These are phyloP conservation scores for Struthio camelus DNA, from an alignment of 2,113 vertebrate species.

Conservation along the genomic window DNA sequence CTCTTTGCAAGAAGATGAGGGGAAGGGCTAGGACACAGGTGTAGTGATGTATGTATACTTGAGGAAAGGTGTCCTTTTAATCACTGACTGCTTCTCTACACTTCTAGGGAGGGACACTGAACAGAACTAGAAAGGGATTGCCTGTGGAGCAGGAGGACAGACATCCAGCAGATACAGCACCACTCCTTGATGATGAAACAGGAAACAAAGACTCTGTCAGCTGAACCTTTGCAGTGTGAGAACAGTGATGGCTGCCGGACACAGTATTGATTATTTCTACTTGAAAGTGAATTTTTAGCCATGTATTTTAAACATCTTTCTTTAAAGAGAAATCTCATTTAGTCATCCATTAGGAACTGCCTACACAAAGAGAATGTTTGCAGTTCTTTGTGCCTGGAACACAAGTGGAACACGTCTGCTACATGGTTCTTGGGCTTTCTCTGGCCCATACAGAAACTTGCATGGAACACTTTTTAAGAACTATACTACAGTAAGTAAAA, in stretches of 20 bases:
- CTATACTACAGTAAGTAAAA: background rate
- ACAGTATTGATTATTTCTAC: background rate
- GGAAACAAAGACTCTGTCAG: background rate
- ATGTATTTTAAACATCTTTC: background rate
- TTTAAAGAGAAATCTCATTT: background rate
- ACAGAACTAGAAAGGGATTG: slow-evolving; percentile 78
- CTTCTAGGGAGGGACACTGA: slow-evolving; percentile 78
- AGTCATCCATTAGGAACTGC: background rate
- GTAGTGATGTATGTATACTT: background rate
- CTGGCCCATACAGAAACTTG: background rate
- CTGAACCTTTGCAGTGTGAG: background rate
- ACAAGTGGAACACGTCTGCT: background rate
- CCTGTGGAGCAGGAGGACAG: background rate
- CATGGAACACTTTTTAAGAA: background rate
- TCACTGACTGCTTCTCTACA: background rate
- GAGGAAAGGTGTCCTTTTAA: background rate
- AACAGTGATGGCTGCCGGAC: fast-evolving
- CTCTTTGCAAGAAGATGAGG: background rate
- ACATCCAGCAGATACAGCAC: slow-evolving; percentile 59
- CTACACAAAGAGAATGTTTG: background rate
- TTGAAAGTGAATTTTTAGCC: background rate
- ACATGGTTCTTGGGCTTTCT: background rate
- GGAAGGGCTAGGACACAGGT: background rate
- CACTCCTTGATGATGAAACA: slow-evolving; percentile 38
- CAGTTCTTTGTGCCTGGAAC: background rate